Evolutionary conservation across 2,113 vertebrate species (phyloP), one percentile per base, ranked within the genome.

Genomic region (Symphodus melops): DNA sequence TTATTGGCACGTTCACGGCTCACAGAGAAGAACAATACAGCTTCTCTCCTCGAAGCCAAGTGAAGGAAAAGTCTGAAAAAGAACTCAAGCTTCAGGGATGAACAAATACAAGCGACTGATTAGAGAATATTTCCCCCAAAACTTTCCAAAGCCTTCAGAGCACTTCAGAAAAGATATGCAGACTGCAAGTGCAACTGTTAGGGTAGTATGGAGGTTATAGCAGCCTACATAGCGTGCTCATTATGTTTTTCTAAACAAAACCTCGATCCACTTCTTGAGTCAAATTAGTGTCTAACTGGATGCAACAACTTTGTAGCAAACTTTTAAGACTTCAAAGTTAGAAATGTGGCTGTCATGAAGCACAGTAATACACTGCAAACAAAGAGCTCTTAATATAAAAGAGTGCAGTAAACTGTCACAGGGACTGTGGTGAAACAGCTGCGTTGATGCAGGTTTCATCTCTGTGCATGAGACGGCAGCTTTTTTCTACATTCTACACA

Each of bases 271-370:
- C 53, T 20, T 73, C 55, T 67, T 39, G 51, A 11, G 81, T 37
- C 52, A 73, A 77, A 82, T 87, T 62, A 83, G 53, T 8, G 16
- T n/a, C 58, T 46, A 39, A 70, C 75, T 61, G 73, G 61, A 78
- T 70, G 63, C 54, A 66, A 71, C 54, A 61, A 74, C 67, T 75
- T 56, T 73, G 55, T 62, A 25, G 1, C 12, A 17, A 48, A 17
- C 46, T 36, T 42, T 56, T 54, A 60, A 63, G 75, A 54, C 67
- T 58, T 72, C 5, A 70, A 53, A 67, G 62, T 9, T 58, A 60
- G 33, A 55, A 0, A 79, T 49, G n/a, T 6, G 49, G 55, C 60
- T 79, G 74, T 73, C 59, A 57, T 7, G 0, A 65, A 56, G 21
- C n/a, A n/a, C 19, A 11, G 57, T 13, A 69, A 64, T 8, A 16